These are phyloP conservation scores for Tiaroga cobitis DNA, from an alignment of 2,797 vertebrate genomes.

Conservation along the genomic window DNA sequence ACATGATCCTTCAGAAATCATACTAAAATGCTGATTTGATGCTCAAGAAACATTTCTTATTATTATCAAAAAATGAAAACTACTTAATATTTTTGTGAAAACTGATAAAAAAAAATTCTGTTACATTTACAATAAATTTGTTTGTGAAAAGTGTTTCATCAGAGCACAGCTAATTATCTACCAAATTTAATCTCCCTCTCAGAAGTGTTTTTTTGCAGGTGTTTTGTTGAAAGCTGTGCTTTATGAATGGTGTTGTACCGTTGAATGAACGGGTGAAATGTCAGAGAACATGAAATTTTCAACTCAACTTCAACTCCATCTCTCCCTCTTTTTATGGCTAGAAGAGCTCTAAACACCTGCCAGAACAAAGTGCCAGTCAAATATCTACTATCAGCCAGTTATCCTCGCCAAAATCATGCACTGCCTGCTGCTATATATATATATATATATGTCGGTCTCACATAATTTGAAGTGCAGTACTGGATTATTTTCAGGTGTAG, in stretches of 20 bases:
- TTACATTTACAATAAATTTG: not conserved
- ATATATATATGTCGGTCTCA: not conserved
- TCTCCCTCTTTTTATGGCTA: constrained; percentile 1
- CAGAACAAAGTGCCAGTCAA: not conserved
- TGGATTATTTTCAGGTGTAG: not conserved
- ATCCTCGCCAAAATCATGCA: not conserved
- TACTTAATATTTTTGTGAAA: not conserved
- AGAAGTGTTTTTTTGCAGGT: not conserved
- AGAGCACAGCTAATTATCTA: not conserved
- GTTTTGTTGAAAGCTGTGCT: not conserved
- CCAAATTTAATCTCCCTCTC: not conserved
- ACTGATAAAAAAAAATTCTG: too few relatives aligned
- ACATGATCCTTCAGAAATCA: not conserved
- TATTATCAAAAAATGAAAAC: not conserved
- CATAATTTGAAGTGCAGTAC: not conserved
- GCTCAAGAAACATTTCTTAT: not conserved
- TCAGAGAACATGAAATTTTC: not conserved
- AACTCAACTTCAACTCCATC: not conserved
- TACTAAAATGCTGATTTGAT: not conserved
- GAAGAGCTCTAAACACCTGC: constrained; percentile 10
- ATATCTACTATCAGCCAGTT: constrained; percentile 4
- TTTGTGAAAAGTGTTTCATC: not conserved
- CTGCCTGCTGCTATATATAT: not conserved
- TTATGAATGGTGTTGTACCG: not conserved
- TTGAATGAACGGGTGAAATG: not conserved